Evolutionary conservation across 2,797 vertebrate genomes (phyloP).

Genomic region (Chelmon rostratus): DNA sequence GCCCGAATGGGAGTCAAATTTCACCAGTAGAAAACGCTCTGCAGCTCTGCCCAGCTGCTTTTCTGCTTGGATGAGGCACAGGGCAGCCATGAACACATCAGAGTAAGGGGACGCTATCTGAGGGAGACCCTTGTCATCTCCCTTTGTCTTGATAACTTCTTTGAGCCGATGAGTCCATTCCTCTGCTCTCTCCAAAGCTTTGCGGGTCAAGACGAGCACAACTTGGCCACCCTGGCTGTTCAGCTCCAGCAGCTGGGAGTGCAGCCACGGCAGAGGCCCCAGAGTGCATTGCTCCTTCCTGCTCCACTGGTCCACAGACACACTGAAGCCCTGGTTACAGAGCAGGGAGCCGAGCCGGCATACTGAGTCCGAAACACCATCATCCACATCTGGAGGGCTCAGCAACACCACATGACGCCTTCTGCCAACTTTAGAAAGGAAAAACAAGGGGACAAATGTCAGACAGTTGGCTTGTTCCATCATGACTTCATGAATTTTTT

Average conservation of each 20-base stretch:
- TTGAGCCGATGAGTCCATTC: constrained; percentile 60
- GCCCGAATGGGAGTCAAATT: constrained; percentile 76
- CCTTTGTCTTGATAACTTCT: neutral
- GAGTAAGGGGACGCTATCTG: constrained; percentile 59
- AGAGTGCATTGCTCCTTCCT: constrained; percentile 81
- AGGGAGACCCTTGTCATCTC: neutral
- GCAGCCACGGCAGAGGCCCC: constrained; percentile 90
- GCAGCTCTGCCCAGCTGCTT: constrained; percentile 71
- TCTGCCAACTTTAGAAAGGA: constrained; percentile 48
- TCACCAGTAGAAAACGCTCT: constrained; percentile 85
- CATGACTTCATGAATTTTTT: neutral
- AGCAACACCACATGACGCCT: constrained; percentile 86
- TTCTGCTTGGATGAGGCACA: constrained; percentile 84
- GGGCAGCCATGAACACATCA: constrained; percentile 87
- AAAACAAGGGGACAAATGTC: neutral
- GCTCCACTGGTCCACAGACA: constrained; percentile 90
- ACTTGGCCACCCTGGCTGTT: constrained; percentile 80
- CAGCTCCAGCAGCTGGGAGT: constrained; percentile 85
- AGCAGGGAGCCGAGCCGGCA: constrained; percentile 85
- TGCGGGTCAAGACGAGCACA: constrained; percentile 87
- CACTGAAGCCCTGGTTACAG: constrained; percentile 80
- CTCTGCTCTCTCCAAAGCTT: constrained; percentile 65
- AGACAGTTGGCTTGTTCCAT: constrained; percentile 18
- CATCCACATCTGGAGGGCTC: constrained; percentile 85
- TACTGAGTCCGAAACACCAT: constrained; percentile 74